Conservation (phyloP, 2,888 invertebrate species). For the Rotaria socialis region DNA sequence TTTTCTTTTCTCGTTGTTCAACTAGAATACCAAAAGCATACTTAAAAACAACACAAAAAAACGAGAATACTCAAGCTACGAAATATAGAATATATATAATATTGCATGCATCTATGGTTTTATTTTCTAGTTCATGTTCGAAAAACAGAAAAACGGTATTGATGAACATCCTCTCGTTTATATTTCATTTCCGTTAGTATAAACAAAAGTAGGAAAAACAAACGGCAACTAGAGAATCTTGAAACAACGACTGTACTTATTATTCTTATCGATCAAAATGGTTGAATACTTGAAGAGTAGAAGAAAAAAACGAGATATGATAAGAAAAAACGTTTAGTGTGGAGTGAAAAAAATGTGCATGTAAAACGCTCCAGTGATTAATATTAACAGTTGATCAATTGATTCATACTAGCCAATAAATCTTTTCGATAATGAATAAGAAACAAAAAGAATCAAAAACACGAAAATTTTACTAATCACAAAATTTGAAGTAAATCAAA, state of each 20-base stretch:
- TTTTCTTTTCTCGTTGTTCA: not conserved
- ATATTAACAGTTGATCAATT: not conserved
- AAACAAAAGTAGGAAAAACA: not conserved
- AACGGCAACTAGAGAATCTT: too few relatives aligned
- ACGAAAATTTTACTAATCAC: not conserved
- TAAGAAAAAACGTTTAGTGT: not conserved
- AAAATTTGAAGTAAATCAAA: not conserved
- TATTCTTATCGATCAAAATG: not conserved
- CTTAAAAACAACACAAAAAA: not conserved
- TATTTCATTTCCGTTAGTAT: not conserved
- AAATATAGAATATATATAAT: not conserved
- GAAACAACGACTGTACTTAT: too few relatives aligned
- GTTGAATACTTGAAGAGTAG: not conserved
- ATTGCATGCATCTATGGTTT: not conserved
- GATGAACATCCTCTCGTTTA: not conserved
- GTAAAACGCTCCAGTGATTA: constrained; percentile 19
- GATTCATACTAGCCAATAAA: not conserved
- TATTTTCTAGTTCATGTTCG: not conserved
- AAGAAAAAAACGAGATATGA: not conserved
- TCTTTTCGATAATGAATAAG: not conserved
- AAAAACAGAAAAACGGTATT: not conserved
- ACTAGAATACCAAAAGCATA: too few relatives aligned
- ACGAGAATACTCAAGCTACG: not conserved
- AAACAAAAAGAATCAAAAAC: not conserved
- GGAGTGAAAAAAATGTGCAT: not conserved